Base-by-base conservation (phyloP, 2,888 invertebrate species). In the Thumatha senex region DNA sequence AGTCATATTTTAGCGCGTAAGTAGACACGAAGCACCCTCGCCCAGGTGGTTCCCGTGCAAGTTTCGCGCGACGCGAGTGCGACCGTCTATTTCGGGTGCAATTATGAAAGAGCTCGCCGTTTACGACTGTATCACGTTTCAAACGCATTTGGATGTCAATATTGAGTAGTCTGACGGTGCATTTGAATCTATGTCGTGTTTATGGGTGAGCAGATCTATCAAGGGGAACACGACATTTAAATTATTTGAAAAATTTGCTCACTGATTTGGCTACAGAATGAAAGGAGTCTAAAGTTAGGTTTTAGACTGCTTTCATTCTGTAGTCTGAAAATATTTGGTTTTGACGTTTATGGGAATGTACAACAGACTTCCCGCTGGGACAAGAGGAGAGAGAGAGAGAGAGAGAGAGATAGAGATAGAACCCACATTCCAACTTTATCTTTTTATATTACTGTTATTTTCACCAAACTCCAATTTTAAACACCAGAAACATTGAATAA, bases 41-140 rank as follows among this genome's bases (percentile, higher is more conserved):
- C 40, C 79, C 85, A 84, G 84, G 84, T 86, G 84, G 68, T 51
- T 52, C 54, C 2, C 5, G 7, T 58, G 46, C 7, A 51, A 65
- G 67, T 70, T 72, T 69, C 30, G 71, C 67, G 55, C 61, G 68
- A 73, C 68, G 58, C 9, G 44, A 14, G 61, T 63, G 69, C 60
- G 65, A 51, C 58, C 58, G 50, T 74, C 85, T 89, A 89, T 89
- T 89, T 87, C 66, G 72, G 77, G 83, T 76, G 84, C 86, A 86
- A 89, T 89, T 86, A 88, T 75, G 74, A 77, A 82, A 81, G 76
- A 76, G 71, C 74, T 64, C 69, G 55, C 71, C 76, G 75, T 77
- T 71, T 63, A 64, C 61, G 61, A 61, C 56, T 60, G 72, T 62
- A 63, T 88, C 82, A 49, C 36, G 74, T 88, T 82, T 84, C 88